Conservation (phyloP, 2,797 vertebrate genomes). For the Poecile montanus region DNA sequence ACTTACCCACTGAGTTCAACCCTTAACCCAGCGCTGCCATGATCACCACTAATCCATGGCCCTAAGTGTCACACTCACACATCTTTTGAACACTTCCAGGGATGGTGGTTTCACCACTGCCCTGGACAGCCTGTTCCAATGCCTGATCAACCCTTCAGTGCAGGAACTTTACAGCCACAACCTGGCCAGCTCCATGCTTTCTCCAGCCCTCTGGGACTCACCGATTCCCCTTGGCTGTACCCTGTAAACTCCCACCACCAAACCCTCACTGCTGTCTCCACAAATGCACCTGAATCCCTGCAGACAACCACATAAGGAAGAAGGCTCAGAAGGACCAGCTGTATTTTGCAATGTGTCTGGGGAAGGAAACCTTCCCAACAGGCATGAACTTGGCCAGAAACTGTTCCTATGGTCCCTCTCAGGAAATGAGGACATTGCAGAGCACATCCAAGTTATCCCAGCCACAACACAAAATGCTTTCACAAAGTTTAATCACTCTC, state of each 20-base stretch:
- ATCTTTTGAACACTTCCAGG: background rate
- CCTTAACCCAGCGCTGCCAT: background rate
- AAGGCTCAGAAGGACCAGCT: background rate
- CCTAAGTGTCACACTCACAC: background rate
- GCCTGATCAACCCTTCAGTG: background rate
- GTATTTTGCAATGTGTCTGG: background rate
- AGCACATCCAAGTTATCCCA: no score
- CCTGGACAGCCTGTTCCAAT: background rate
- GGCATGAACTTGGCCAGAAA: rapidly evolving
- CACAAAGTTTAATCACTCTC: rapidly evolving
- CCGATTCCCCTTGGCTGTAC: rapidly evolving
- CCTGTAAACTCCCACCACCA: rapidly evolving
- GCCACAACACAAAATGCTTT: no score
- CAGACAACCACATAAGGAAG: background rate
- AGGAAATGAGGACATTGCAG: background rate
- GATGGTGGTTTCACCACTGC: background rate
- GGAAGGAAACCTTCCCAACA: background rate
- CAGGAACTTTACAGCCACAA: no score
- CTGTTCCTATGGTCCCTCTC: background rate
- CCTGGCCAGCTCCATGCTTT: rapidly evolving
- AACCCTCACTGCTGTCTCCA: background rate
- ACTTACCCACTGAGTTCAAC: background rate
- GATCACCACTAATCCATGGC: background rate
- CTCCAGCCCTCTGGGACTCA: background rate
- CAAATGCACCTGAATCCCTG: rapidly evolving